A percentile compares a stretch with the other conserved stretches of the same genome.
phyloP scores from a whole-genome alignment of 2,113 vertebrate species.

The Electrona antarctica region DNA sequence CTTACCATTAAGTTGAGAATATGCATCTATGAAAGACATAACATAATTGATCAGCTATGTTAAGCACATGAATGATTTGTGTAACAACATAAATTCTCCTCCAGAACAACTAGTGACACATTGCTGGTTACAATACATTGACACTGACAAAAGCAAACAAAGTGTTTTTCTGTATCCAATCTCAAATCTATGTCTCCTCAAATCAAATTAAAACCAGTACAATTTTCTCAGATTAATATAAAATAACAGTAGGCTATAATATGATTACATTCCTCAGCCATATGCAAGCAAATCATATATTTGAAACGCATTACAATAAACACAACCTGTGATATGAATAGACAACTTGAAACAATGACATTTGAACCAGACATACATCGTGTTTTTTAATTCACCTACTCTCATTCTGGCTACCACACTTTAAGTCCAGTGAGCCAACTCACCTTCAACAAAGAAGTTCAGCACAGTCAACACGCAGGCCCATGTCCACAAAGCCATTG shows the following conservation, averaged over 20 bases:
- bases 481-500: slow-evolving; percentile 44
- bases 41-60: not conserved
- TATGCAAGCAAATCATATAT: no score
- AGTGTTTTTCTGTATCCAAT: no score
- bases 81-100: slow-evolving; percentile 11
- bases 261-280: not conserved
- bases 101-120: not conserved
- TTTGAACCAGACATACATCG: not conserved
- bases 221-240: no score
- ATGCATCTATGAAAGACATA: slow-evolving; percentile 34
- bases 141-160: no score
- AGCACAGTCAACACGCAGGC: slow-evolving; percentile 13
- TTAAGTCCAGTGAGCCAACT: slow-evolving; percentile 1
- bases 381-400: not conserved
- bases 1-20: slow-evolving; percentile 58
- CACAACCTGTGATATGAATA: no score
- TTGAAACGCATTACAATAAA: no score
- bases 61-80: not conserved
- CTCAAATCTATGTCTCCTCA: not conserved
- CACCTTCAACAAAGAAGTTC: slow-evolving; percentile 46
- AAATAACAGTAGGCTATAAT: no score
- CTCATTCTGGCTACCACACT: not conserved
- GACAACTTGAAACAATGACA: no score
- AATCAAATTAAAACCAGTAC: not conserved
- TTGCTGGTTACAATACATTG: not conserved